A percentile compares a stretch with the other conserved stretches of the same genome.
These are phyloP conservation scores for Amphipyra berbera DNA, from an alignment of 2,888 invertebrate genomes.

Conservation along the genomic window DNA sequence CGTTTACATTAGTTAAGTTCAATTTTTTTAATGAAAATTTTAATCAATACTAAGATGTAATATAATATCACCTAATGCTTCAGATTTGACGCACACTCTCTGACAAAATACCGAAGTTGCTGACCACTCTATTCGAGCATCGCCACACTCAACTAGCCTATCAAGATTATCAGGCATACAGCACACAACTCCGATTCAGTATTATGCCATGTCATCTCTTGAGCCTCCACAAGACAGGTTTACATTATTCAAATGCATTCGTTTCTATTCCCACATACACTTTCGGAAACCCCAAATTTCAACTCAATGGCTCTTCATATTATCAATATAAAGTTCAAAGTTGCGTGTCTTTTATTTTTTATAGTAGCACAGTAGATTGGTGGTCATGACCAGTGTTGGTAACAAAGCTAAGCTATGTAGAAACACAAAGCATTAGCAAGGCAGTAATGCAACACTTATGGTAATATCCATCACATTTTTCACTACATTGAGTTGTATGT, in stretches of 20 bases:
- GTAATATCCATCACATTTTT: slow-evolving; percentile 68
- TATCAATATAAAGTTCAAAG: slow-evolving; percentile 50
- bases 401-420: slow-evolving; percentile 77
- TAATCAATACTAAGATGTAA: too few relatives aligned
- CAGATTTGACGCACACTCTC: neutral
- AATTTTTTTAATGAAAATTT: too few relatives aligned
- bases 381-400: slow-evolving; percentile 72
- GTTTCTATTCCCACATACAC: slow-evolving; percentile 66
- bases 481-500: slow-evolving; percentile 45
- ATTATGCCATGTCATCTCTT: slow-evolving; percentile 87
- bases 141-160: slow-evolving; percentile 55
- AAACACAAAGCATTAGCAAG: slow-evolving; percentile 77
- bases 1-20: too few relatives aligned
- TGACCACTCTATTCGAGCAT: slow-evolving; percentile 23
- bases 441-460: slow-evolving; percentile 74
- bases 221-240: slow-evolving; percentile 81
- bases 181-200: slow-evolving; percentile 71
- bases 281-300: slow-evolving; percentile 51
- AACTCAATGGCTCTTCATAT: slow-evolving; percentile 35
- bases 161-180: slow-evolving; percentile 70
- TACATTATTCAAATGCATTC: slow-evolving; percentile 87
- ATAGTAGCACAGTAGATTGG: slow-evolving; percentile 46
- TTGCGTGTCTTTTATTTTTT: slow-evolving; percentile 37
- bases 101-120: slow-evolving; percentile 1
- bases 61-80: neutral